A percentile compares a stretch with the other conserved stretches of the same genome.
These are phyloP conservation scores for Rhinatrema bivittatum DNA, from an alignment of 2,797 vertebrate species.

Conservation along the genomic window DNA sequence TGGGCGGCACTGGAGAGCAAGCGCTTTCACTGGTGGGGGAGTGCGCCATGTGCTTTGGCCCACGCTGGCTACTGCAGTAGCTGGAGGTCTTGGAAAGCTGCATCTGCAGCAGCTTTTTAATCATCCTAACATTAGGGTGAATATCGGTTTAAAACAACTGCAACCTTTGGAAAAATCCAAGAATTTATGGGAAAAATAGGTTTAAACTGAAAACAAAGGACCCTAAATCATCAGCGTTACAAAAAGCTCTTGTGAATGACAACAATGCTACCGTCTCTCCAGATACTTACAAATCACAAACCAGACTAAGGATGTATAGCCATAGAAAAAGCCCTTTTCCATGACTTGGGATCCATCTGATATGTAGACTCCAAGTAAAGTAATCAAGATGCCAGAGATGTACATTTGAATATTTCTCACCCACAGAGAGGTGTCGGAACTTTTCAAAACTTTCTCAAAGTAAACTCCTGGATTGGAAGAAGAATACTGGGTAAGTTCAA, in stretches of 20 bases:
- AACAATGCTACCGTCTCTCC: not conserved
- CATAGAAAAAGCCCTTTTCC: slow-evolving; percentile 90
- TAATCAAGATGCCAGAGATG: slow-evolving; percentile 85
- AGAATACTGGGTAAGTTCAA: not conserved
- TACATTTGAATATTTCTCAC: slow-evolving; percentile 98
- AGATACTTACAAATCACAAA: slow-evolving; percentile 84
- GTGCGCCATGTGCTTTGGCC: too few relatives aligned
- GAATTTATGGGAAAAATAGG: too few relatives aligned
- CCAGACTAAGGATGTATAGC: slow-evolving; percentile 84
- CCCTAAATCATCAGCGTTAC: not conserved
- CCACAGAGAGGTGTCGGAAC: slow-evolving; percentile 95
- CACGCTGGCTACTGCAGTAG: too few relatives aligned
- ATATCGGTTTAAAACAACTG: too few relatives aligned
- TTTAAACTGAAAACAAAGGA: too few relatives aligned
- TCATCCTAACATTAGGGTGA: too few relatives aligned
- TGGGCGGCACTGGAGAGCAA: too few relatives aligned
- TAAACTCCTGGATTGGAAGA: slow-evolving; percentile 75
- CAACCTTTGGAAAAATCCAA: too few relatives aligned
- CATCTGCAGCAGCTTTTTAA: too few relatives aligned
- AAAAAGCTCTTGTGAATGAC: not conserved
- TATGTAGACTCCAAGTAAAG: slow-evolving; percentile 70
- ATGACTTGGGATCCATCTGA: slow-evolving; percentile 72
- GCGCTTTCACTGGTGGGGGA: too few relatives aligned
- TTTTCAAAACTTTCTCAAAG: slow-evolving; percentile 97
- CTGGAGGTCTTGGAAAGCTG: too few relatives aligned